Conservation (phyloP, 1,140 invertebrate genomes). For the Trachelipus rathkii region DNA sequence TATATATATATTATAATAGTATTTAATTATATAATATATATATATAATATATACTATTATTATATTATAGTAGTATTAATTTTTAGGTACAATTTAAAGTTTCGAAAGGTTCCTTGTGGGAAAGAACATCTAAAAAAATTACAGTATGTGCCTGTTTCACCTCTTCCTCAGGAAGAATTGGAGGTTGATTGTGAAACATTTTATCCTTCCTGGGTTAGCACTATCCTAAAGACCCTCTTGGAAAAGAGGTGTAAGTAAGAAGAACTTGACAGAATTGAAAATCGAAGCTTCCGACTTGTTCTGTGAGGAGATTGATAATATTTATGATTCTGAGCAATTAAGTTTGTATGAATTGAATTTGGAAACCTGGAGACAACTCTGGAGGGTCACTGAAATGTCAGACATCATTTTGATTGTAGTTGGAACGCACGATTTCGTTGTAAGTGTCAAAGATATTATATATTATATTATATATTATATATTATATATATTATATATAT, state of each 20-base stretch:
- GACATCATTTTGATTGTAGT: constrained; percentile 79
- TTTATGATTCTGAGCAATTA: constrained; percentile 53
- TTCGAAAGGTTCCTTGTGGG: background rate
- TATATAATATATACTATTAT: no score
- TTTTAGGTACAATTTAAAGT: background rate
- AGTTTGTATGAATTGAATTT: constrained; percentile 84
- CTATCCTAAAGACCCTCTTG: background rate
- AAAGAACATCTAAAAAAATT: background rate
- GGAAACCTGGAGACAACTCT: constrained; percentile 89
- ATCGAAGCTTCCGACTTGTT: constrained; percentile 57
- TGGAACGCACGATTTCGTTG: constrained; percentile 76
- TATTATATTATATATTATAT: constrained; percentile 23
- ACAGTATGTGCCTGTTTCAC: background rate
- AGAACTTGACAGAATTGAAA: constrained; percentile 59
- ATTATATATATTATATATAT: constrained; percentile 31
- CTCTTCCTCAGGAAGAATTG: background rate
- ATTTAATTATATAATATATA: no score
- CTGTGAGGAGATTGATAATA: constrained; percentile 56
- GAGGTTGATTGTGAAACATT: background rate
- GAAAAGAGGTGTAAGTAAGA: constrained; percentile 57
- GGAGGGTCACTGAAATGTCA: constrained; percentile 86
- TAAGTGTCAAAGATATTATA: constrained; percentile 53
- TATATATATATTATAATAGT: no score
- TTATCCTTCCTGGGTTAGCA: background rate
- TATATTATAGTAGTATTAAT: background rate